These are phyloP conservation scores for Diogma glabrata DNA, from an alignment of 2,888 invertebrate species.

Conservation along the genomic window DNA sequence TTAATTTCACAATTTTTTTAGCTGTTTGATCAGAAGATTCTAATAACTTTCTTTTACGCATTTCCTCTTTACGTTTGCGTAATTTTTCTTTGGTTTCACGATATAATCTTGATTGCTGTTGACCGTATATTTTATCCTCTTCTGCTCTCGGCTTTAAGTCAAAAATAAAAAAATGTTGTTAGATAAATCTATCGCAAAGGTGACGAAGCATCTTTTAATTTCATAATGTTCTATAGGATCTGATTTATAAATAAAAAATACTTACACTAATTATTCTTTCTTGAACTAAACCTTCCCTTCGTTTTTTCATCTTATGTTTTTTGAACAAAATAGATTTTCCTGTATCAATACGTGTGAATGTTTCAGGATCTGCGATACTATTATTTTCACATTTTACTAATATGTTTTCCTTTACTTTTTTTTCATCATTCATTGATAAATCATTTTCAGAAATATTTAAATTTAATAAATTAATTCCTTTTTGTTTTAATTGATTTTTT, in stretches of 20 bases:
- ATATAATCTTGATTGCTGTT: conserved; percentile 60
- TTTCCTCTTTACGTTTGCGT: conserved; percentile 40
- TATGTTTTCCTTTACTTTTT: conserved; percentile 2
- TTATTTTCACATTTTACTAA: too few species aligned
- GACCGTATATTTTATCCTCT: conserved; percentile 58
- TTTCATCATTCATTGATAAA: not conserved
- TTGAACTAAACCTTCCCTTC: conserved; percentile 47
- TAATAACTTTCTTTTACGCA: conserved; percentile 17
- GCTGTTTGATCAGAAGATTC: not conserved
- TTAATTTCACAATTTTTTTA: conserved; percentile 6
- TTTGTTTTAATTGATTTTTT: not conserved
- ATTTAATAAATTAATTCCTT: not conserved
- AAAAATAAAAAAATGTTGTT: not conserved
- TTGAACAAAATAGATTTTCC: conserved; percentile 2
- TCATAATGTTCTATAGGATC: too few species aligned
- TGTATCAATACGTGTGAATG: conserved; percentile 2
- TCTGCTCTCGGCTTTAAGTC: conserved; percentile 62
- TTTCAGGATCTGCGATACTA: too few species aligned
- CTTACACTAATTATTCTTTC: conserved; percentile 49
- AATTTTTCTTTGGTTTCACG: conserved; percentile 70
- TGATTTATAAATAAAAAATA: conserved; percentile 14
- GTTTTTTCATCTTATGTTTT: conserved; percentile 1
- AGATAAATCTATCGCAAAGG: too few species aligned
- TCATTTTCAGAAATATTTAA: conserved; percentile 5
- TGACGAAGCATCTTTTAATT: too few species aligned